These are phyloP conservation scores for Spicauda simplicius DNA, from an alignment of 2,888 invertebrate species.

Conservation along the genomic window DNA sequence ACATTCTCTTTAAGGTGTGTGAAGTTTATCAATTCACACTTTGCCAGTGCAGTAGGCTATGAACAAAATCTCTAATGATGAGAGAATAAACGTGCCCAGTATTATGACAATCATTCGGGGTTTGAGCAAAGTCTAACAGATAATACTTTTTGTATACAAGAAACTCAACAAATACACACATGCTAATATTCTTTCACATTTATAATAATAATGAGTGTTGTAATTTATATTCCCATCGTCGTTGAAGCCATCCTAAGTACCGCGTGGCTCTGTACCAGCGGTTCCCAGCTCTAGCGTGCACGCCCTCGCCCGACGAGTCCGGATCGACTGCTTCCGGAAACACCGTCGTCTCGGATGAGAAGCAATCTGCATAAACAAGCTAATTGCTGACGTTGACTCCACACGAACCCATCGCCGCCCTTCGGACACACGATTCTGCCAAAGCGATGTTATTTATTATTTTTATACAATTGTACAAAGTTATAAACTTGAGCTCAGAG, in stretches of 20 bases:
- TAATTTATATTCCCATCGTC: constrained; percentile 10
- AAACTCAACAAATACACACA: too few species aligned
- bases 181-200: too few species aligned
- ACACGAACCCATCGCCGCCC: constrained; percentile 43
- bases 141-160: too few species aligned
- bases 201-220: too few species aligned
- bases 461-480: constrained; percentile 82
- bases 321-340: constrained; percentile 88
- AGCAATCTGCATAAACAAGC: constrained; percentile 84
- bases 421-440: constrained; percentile 67
- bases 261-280: constrained; percentile 90
- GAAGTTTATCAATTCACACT: too few species aligned
- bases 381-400: constrained; percentile 17
- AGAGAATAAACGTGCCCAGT: too few species aligned
- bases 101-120: too few species aligned
- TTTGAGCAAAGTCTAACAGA: too few species aligned
- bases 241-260: constrained; percentile 90
- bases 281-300: constrained; percentile 91
- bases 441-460: constrained; percentile 77
- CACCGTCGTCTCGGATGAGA: constrained; percentile 88
- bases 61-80: too few species aligned
- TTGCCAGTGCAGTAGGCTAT: too few species aligned
- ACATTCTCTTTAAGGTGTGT: too few species aligned
- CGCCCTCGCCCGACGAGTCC: constrained; percentile 84
- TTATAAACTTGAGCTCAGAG: constrained; percentile 74